Conservation (phyloP, 64 coral and sea anemone genomes). For the Pachyseris speciosa region DNA sequence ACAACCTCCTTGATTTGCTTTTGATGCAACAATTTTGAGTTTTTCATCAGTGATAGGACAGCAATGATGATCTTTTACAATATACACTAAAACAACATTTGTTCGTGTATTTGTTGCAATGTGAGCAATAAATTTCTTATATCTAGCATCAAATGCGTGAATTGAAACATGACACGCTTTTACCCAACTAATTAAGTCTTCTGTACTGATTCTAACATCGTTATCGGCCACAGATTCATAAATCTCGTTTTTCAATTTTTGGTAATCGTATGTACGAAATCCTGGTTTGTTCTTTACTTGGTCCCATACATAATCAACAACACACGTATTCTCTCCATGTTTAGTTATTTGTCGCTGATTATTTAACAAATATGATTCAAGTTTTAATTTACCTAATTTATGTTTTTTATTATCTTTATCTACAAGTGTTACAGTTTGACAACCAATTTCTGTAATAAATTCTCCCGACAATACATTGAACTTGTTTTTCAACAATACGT, state of each 20-base stretch:
- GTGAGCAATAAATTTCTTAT: too few species aligned
- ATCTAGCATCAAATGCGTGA: neutral
- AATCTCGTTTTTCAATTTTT: conserved; percentile 35
- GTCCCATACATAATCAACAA: conserved; percentile 51
- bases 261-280: conserved; percentile 38
- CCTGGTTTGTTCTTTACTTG: conserved; percentile 2
- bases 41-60: too few species aligned
- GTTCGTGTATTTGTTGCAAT: too few species aligned
- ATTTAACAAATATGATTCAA: conserved; percentile 24
- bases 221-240: neutral
- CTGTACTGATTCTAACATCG: conserved; percentile 17
- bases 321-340: conserved; percentile 24
- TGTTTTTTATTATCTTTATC: conserved; percentile 19
- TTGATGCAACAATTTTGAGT: too few species aligned
- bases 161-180: neutral
- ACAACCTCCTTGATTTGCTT: too few species aligned
- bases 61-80: too few species aligned
- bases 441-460: too few species aligned
- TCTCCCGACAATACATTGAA: too few species aligned
- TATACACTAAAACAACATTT: too few species aligned
- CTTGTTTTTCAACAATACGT: too few species aligned
- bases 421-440: too few species aligned
- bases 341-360: conserved; percentile 26
- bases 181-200: neutral
- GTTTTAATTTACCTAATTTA: conserved; percentile 11